phyloP scores from a whole-genome alignment of 2,888 invertebrate species.

The Empis livida region DNA sequence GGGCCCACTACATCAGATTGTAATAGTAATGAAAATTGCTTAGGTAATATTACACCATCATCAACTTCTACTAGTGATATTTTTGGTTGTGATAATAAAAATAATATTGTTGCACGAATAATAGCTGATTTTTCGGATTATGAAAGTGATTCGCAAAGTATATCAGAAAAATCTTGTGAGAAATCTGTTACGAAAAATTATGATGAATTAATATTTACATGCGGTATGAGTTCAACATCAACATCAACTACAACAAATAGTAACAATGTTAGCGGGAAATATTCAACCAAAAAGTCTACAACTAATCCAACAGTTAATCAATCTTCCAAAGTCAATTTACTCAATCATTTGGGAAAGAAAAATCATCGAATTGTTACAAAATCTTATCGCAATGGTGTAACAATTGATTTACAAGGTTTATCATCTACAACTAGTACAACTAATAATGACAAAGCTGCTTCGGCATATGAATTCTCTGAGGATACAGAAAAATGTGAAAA shows the following conservation, averaged over 20 bases:
- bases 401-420: conserved; percentile 25
- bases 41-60: not conserved
- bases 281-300: conserved; percentile 5
- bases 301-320: conserved; percentile 6
- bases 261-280: not conserved
- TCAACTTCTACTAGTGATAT: conserved; percentile 13
- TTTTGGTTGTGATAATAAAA: conserved; percentile 35
- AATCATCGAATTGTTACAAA: conserved; percentile 33
- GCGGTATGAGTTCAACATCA: conserved; percentile 16
- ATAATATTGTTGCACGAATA: conserved; percentile 46
- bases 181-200: conserved; percentile 25
- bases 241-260: conserved; percentile 10
- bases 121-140: conserved; percentile 49
- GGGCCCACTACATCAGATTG: not conserved
- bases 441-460: conserved; percentile 27
- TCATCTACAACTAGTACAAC: conserved; percentile 12
- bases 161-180: conserved; percentile 23
- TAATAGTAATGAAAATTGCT: not conserved
- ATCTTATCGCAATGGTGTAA: conserved; percentile 30
- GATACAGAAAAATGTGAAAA: conserved; percentile 75
- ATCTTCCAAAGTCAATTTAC: conserved; percentile 17
- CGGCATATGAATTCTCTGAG: conserved; percentile 71
- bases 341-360: conserved; percentile 23
- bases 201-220: conserved; percentile 42
- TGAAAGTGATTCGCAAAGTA: conserved; percentile 40